These are phyloP conservation scores for Pelecanus crispus DNA, from an alignment of 2,113 vertebrate species.

Conservation along the genomic window DNA sequence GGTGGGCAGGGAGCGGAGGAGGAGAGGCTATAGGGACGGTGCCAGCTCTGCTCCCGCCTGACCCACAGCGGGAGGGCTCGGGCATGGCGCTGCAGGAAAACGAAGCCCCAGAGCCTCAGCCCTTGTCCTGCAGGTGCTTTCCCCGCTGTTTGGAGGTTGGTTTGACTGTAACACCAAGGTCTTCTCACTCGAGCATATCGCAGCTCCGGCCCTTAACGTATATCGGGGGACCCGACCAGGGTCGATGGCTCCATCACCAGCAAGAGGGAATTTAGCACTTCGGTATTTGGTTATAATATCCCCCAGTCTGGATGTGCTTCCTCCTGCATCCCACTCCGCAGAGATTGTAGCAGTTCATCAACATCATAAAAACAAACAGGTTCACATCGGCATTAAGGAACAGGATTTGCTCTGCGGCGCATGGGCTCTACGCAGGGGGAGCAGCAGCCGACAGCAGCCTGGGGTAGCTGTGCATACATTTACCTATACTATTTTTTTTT, in stretches of 20 bases:
- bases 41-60: neutral
- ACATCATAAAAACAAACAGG: neutral
- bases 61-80: neutral
- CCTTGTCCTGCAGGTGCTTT: neutral
- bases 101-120: neutral
- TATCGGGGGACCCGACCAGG: rapidly evolving
- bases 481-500: conserved; percentile 63
- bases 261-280: rapidly evolving
- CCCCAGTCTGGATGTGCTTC: neutral
- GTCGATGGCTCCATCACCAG: neutral
- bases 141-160: neutral
- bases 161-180: neutral
- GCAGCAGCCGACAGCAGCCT: neutral
- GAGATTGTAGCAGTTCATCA: neutral
- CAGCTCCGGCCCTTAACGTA: rapidly evolving
- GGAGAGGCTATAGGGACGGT: neutral
- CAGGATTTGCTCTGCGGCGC: neutral
- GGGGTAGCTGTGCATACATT: conserved; percentile 34
- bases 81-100: neutral
- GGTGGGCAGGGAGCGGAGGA: neutral
- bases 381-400: rapidly evolving
- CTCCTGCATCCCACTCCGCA: neutral
- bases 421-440: neutral
- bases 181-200: neutral
- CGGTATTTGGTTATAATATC: neutral